phyloP scores from a whole-genome alignment of 30 jellyfish, hydroid and myxozoan species.

The Pelagia noctiluca region DNA sequence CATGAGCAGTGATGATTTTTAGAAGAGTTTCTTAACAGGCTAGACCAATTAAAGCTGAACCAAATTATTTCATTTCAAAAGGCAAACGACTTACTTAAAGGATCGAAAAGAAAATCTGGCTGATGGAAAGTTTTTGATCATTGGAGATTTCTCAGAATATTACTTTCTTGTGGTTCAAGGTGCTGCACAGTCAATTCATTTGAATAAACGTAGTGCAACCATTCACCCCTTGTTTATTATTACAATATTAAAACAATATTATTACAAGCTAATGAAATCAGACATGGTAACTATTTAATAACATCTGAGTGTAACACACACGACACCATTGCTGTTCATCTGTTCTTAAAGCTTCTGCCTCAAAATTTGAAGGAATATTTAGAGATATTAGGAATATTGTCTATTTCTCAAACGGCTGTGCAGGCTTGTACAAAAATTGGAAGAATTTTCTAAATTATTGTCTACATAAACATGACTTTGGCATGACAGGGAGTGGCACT shows the following conservation, averaged over 20 bases:
- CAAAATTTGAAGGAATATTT: not conserved
- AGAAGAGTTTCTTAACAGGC: not conserved
- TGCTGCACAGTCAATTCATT: too few species aligned
- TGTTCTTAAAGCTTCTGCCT: constrained; percentile 8
- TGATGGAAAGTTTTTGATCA: constrained; percentile 18
- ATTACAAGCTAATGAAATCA: too few species aligned
- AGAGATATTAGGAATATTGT: too few species aligned
- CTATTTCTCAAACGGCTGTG: too few species aligned
- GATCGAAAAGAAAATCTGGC: too few species aligned
- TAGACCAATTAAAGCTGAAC: constrained; percentile 13
- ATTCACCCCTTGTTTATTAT: constrained; percentile 58
- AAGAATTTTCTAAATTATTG: constrained; percentile 42
- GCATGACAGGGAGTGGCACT: constrained; percentile 67
- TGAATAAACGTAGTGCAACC: too few species aligned
- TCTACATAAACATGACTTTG: constrained; percentile 53
- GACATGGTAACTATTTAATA: too few species aligned
- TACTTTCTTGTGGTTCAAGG: too few species aligned
- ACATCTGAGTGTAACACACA: too few species aligned
- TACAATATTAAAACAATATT: too few species aligned
- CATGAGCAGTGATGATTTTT: constrained; percentile 37
- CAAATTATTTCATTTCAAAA: constrained; percentile 45
- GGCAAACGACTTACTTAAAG: too few species aligned
- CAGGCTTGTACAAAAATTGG: too few species aligned
- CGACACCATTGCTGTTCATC: constrained; percentile 33
- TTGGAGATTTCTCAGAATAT: constrained; percentile 58